Base-by-base conservation (phyloP, 2,113 vertebrate genomes). In the Thinocorus orbignyianus region DNA sequence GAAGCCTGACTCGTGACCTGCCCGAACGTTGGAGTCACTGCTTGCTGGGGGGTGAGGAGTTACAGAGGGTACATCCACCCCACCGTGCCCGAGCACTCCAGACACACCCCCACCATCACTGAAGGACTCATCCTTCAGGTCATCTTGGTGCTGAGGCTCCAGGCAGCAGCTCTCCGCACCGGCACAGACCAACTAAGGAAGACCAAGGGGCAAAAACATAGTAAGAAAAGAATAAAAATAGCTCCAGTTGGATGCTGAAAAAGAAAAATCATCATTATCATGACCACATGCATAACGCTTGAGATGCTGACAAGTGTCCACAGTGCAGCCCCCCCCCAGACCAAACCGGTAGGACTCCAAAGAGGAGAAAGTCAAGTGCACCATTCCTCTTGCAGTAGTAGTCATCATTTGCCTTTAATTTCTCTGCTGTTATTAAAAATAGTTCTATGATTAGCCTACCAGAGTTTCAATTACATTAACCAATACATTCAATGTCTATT, bases 1-100 rank as follows among this genome's bases (percentile, higher is more conserved):
- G 44, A 13, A 91, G 23, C 24, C 31, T 35, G 48, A 76, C 37
- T 14, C 13, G 9, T 0, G 0, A 55, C 20, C 37, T 57, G 48
- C 15, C 24, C 0, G 1, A 12, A 3, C 41, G 31, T 28, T 1
- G 1, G 31, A 55, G 13, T 30, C 57, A 28, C 8, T 39, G 18
- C 41, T 28, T 41, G 22, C 30, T 14, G 17, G n/a, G 23, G 31
- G 17, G 26, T 13, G 24, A 65, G 33, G 17, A 61, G 22, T 25
- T 44, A 31, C 8, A 48, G 17, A 31, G 22, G 69, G 15, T 17
- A 26, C 10, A 52, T 13, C 28, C 28, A 35, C 15, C 10, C 39
- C 19, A 23, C 48, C 19, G 11, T 8, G 6, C 41, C 1, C 1
- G 44, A 74, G 61, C 20, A 46, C 26, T 33, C 17, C 44, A 44